Conservation (phyloP, 1,140 invertebrate genomes). For the Lasioglossum albipes region DNA sequence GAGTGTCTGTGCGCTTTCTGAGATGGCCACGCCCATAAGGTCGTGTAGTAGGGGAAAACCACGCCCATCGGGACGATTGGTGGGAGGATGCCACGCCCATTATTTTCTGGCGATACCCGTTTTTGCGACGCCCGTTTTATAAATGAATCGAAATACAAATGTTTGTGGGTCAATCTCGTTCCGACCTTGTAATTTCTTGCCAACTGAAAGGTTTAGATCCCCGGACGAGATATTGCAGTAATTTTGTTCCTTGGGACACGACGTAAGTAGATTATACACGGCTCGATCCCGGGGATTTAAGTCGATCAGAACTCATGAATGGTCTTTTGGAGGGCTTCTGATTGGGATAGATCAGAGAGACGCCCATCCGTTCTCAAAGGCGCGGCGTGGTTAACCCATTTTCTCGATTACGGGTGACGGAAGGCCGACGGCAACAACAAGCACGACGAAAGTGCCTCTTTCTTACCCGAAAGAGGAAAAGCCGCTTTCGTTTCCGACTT, state of each 20-base stretch:
- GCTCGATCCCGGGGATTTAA: slow-evolving; percentile 26
- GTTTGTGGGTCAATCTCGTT: no score
- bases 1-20: no score
- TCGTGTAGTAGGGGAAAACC: no score
- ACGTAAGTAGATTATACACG: slow-evolving; percentile 37
- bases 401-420: slow-evolving; percentile 59
- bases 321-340: slow-evolving; percentile 50
- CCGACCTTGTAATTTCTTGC: background rate
- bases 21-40: background rate
- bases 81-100: no score
- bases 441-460: slow-evolving; percentile 10
- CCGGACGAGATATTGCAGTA: background rate
- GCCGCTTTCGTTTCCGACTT: slow-evolving; percentile 9
- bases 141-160: no score
- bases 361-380: slow-evolving; percentile 50
- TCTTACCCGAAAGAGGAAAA: slow-evolving; percentile 28
- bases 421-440: slow-evolving; percentile 30
- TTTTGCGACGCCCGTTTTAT: no score
- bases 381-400: slow-evolving; percentile 48
- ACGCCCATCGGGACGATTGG: background rate
- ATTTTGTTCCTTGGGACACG: slow-evolving; percentile 9
- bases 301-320: slow-evolving; percentile 31
- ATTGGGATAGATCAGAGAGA: slow-evolving; percentile 55
- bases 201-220: background rate
- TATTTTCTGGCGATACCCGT: no score